Evolutionary conservation across 2,888 invertebrate genomes (phyloP).

Genomic region (Meghimatium bilineatum): DNA sequence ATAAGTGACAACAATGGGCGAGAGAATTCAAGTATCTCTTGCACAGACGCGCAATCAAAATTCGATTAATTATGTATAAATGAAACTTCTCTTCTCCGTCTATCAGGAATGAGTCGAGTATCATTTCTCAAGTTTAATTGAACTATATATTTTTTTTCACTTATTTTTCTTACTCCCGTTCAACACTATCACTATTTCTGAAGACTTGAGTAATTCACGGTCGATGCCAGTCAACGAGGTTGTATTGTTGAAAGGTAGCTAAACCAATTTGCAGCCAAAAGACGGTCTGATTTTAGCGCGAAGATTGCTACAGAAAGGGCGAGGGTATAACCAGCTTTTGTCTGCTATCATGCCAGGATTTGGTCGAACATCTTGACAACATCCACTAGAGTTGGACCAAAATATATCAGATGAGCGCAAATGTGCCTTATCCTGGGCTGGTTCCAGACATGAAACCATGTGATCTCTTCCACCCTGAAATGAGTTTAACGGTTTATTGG

Average conservation of each 20-base stretch:
- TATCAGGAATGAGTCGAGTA: background rate
- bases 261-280: slow-evolving; percentile 43
- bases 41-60: background rate
- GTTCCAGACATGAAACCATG: background rate
- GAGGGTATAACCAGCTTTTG: background rate
- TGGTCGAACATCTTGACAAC: slow-evolving; percentile 8
- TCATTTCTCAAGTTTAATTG: background rate
- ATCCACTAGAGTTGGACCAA: slow-evolving; percentile 7
- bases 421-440: background rate
- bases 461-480: background rate
- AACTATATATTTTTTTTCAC: background rate
- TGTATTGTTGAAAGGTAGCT: slow-evolving; percentile 21
- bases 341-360: slow-evolving; percentile 21
- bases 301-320: slow-evolving; percentile 27
- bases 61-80: background rate
- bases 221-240: slow-evolving; percentile 29
- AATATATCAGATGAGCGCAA: slow-evolving; percentile 34
- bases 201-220: background rate
- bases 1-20: too few relatives aligned
- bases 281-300: slow-evolving; percentile 14
- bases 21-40: too few relatives aligned
- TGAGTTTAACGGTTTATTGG: background rate
- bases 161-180: background rate
- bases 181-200: background rate
- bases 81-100: background rate